A percentile compares a stretch with the other conserved stretches of the same genome.
These are phyloP conservation scores for Shinisaurus crocodilurus DNA, from an alignment of 2,113 vertebrate genomes.

Conservation along the genomic window DNA sequence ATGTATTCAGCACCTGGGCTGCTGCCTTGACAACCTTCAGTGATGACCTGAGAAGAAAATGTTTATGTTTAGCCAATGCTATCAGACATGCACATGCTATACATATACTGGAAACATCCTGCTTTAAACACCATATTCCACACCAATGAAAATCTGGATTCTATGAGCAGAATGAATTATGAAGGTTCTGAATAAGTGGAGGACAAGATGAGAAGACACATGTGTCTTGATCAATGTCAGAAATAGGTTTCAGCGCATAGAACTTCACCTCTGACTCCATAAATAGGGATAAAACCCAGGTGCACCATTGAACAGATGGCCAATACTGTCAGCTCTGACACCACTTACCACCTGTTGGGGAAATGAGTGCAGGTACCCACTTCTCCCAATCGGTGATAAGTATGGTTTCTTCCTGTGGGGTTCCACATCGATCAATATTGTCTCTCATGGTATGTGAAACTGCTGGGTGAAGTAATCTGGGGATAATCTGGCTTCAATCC, in stretches of 20 bases:
- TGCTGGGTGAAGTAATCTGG: background rate
- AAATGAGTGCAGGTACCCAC: background rate
- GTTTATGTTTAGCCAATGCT: background rate
- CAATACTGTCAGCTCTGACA: background rate
- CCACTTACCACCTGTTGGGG: background rate
- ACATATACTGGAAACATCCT: background rate
- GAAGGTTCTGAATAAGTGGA: background rate
- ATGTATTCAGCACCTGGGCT: constrained; percentile 95
- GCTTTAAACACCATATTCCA: background rate
- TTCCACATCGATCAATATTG: background rate
- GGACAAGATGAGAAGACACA: background rate
- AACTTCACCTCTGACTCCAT: background rate
- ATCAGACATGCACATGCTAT: background rate
- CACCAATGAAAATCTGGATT: background rate
- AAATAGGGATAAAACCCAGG: too few species aligned
- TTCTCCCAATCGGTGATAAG: background rate
- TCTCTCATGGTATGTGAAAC: background rate
- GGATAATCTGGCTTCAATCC: background rate
- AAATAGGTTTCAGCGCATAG: background rate
- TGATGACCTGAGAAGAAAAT: constrained; percentile 83
- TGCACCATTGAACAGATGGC: background rate
- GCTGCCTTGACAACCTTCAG: constrained; percentile 98
- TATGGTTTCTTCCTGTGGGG: background rate
- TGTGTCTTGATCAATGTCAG: background rate
- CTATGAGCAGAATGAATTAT: background rate